Conservation (phyloP, 2,888 invertebrate genomes). For the Icerya purchasi region DNA sequence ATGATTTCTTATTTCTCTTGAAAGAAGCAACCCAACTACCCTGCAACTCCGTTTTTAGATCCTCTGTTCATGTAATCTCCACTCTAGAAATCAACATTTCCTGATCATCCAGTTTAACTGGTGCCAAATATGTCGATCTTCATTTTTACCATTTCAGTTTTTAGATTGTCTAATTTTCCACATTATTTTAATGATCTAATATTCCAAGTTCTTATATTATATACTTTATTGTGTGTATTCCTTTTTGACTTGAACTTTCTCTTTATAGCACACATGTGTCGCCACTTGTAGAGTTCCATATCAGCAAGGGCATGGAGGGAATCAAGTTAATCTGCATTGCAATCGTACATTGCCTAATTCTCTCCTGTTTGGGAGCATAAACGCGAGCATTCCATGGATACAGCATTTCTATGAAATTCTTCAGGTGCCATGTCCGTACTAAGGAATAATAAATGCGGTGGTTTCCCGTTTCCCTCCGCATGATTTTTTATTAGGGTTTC, state of each 20-base stretch:
- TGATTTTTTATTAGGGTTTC: not conserved
- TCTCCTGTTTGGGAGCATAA: too few species aligned
- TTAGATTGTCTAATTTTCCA: not conserved
- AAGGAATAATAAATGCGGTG: not conserved
- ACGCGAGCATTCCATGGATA: not conserved
- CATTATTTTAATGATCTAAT: not conserved
- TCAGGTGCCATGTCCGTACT: not conserved
- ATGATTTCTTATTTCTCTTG: not conserved
- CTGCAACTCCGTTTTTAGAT: not conserved
- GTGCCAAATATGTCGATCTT: not conserved
- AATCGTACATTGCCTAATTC: not conserved
- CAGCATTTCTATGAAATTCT: not conserved
- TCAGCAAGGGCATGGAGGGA: too few species aligned
- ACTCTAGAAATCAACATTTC: not conserved
- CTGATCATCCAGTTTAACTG: not conserved
- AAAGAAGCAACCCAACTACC: not conserved
- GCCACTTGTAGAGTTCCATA: too few species aligned
- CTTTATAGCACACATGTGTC: not conserved
- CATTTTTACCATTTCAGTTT: too few species aligned
- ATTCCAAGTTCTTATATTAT: not conserved
- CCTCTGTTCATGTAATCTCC: not conserved
- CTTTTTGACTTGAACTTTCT: not conserved
- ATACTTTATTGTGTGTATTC: not conserved
- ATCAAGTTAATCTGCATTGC: not conserved
- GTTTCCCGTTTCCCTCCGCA: not conserved